Evolutionary conservation across 2,113 vertebrate species (phyloP).

Genomic region (Corythornis cristatus): DNA sequence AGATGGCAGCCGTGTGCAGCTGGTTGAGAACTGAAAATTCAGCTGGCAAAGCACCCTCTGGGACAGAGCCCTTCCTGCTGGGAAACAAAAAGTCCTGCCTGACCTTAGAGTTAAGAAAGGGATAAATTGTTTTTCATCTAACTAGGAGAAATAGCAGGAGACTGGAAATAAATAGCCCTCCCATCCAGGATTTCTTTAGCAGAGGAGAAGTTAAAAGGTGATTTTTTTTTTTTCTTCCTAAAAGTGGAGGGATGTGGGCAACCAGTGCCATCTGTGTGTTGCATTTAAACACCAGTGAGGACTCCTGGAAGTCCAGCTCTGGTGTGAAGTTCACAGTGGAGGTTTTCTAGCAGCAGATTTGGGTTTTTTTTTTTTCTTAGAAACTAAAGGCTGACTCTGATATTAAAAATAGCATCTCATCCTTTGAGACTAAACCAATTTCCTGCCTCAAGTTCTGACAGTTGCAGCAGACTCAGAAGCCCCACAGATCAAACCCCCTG

Average conservation of each 20-base stretch:
- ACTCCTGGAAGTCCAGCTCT: not conserved
- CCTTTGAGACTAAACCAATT: not conserved
- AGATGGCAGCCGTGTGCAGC: slow-evolving; percentile 40
- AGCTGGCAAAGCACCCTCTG: rapidly evolving
- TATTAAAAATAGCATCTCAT: not conserved
- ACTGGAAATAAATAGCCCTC: not conserved
- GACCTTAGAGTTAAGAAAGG: not conserved
- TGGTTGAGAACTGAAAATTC: not conserved
- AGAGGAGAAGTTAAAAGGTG: not conserved
- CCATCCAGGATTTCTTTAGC: not conserved
- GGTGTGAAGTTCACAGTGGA: not conserved
- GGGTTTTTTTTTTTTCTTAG: not conserved
- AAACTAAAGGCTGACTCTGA: not conserved
- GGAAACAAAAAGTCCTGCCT: not conserved
- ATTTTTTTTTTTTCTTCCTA: not conserved
- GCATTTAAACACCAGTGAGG: not conserved
- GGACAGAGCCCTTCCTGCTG: not conserved
- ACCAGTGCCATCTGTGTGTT: not conserved
- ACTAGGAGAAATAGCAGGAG: not conserved
- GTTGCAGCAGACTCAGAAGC: not conserved
- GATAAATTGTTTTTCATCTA: no score
- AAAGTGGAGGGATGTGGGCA: not conserved
- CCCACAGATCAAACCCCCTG: slow-evolving; percentile 20
- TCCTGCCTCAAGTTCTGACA: slow-evolving; percentile 1
- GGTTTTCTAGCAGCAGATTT: not conserved